Evolutionary conservation across 2,113 vertebrate species (phyloP), one percentile per base, ranked within the genome.

Genomic region (Pterocles gutturalis): DNA sequence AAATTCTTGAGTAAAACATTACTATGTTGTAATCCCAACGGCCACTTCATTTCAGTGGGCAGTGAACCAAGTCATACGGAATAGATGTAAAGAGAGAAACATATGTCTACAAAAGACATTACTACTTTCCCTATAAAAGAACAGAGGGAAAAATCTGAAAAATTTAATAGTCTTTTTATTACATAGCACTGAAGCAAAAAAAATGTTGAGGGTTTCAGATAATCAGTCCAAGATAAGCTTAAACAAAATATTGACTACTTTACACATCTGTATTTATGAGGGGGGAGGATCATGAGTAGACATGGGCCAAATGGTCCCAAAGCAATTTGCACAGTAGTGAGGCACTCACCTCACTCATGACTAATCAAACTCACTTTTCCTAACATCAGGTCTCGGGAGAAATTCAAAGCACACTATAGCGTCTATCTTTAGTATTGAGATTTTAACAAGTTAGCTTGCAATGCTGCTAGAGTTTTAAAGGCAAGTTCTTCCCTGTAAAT

Each of bases 321-420:
- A 95, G 91, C 85, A 96, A 96, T 90, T 93, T 92, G 87, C 95
- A 96, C 95, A 93, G 95, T 88, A 96, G 94, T 91, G 96, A 96
- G 85, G 91, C 90, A 90, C 95, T 92, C 93, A 93, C 87, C 85
- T 91, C 91, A 53, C 91, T 96, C 91, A 71, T 70, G 96, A 89
- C 96, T 96, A 96, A 97, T 89, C 95, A 92, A 94, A 91, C 95
- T 95, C 67, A 83, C 72, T 92, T 93, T 94, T 89, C 93, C 93
- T 91, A 95, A 79, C 90, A 64, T 66, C 77, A 84, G 43, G 62
- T 94, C 94, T 94, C 87, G 33, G 38, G 93, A 93, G 95, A 93
- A 93, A 95, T 80, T 94, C 77, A 94, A 89, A 96, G 85, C 54
- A 87, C 70, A 33, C 57, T 66, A 34, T 34, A 80, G 66, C 4